Evolutionary conservation across 2,113 vertebrate genomes (phyloP), one percentile per base, ranked within the genome.

Genomic region (Phodopus roborovskii): DNA sequence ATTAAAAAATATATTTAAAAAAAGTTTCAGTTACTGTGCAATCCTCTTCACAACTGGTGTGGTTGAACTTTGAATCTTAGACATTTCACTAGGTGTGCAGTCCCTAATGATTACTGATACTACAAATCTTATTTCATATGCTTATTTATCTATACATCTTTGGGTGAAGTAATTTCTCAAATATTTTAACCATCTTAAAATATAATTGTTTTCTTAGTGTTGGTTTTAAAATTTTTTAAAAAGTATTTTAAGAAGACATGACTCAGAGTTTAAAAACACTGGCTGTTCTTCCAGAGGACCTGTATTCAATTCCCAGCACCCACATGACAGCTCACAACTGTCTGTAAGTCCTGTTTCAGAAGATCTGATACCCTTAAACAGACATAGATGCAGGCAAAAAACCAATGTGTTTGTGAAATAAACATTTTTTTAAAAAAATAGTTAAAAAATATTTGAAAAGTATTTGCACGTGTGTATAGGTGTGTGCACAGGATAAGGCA

Each of bases 101-200:
- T 53, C 58, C 56, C 56, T 85, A 56, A 71, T 92, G 73, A 45
- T 28, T 36, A 68, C 58, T 48, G 39, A 77, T 26, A 10, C 45
- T 22, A 7, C 77, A 16, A 22, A 93, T 62, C 85, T 93, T 60
- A 81, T 42, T 66, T 85, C 36, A 78, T 91, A 36, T 71, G 20
- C 39, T 75, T 83, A 88, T 42, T 73, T 39, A 86, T 89, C 66
- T 75, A 50, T 64, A 1, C 53, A 78, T 96, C 78, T 92, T 93
- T 71, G 39, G 28, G 7, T n/a, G 13, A 56, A 88, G 24, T 9
- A 12, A 82, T 16, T 93, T 86, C 66, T 91, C 50, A 86, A 89
- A 75, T 48, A 9, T 77, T 90, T 93, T 90, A 17, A 58, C 3
- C 2, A 58, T 77, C 81, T 96, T 50, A 62, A 56, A 93, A 74